These are phyloP conservation scores for Sturmia bella DNA, from an alignment of 2,888 invertebrate genomes.

Conservation along the genomic window DNA sequence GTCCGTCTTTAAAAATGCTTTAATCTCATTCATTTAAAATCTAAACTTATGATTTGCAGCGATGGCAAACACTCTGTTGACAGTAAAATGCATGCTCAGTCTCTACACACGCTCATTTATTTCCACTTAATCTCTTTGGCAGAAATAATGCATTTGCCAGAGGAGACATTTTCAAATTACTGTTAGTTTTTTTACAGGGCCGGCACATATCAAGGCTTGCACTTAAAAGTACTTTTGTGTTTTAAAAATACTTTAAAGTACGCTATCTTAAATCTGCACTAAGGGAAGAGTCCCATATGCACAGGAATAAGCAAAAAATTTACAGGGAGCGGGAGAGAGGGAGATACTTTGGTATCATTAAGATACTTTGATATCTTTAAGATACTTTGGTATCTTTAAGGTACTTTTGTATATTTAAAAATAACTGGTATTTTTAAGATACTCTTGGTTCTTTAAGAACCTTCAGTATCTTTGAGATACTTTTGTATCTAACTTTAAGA, in stretches of 20 bases:
- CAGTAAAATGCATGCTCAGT: too few relatives aligned
- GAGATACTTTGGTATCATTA: slow-evolving; percentile 23
- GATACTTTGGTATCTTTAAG: not conserved
- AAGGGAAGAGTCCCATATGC: too few relatives aligned
- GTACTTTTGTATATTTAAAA: slow-evolving; percentile 4
- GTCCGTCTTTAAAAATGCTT: slow-evolving; percentile 8
- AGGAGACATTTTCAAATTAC: slow-evolving; percentile 53
- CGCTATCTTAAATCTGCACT: too few relatives aligned
- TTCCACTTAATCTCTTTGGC: not conserved
- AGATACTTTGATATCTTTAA: slow-evolving; percentile 1
- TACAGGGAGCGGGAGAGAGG: too few relatives aligned
- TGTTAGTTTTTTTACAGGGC: slow-evolving; percentile 22
- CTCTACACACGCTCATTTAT: not conserved
- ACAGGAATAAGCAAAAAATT: too few relatives aligned
- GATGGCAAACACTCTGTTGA: too few relatives aligned
- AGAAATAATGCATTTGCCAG: not conserved
- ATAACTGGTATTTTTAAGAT: not conserved
- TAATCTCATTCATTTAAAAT: slow-evolving; percentile 49
- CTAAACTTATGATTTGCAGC: slow-evolving; percentile 38
- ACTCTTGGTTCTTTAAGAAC: not conserved
- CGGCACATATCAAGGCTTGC: not conserved
- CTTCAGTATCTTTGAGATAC: not conserved
- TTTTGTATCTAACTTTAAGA: not conserved
- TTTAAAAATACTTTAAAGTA: not conserved
- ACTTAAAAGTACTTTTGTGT: not conserved